Evolutionary conservation across 1,140 invertebrate genomes (phyloP), one percentile per base, ranked within the genome.

Genomic region (Anthonomus grandis): DNA sequence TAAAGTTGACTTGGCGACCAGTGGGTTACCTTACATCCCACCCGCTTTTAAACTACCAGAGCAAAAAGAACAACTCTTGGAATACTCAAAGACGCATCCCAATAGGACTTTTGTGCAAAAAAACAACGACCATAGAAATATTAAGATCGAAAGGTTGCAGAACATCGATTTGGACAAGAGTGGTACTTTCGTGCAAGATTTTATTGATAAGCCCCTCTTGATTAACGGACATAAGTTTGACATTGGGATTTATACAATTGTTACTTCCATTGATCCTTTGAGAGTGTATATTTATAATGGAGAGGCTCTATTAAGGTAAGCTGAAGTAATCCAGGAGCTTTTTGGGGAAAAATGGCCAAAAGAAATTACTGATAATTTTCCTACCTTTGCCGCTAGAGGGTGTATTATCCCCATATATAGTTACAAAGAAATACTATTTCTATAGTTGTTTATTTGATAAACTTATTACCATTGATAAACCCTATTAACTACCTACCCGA

Each of bases 201-300:
- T 87, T 73, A 79, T 90, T 15, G 80, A 87, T 45, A 87, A 85
- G 58, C 94, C 94, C 8, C 86, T 90, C 57, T 74, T 90, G 12
- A 82, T 93, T 2, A 89, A 91, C 69, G 89, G 89, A 0, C 82
- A 91, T 70, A 97, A 97, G 76, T 98, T 98, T 77, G 95, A 98
- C 72, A 93, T 98, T 70, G 95, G 95, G 13, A 83, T 98, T 15
- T 98, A 98, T 75, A 91, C 91, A 0, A 87, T 91, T 1, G 77
- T 97, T 1, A 97, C 95, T 0, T 95, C 92, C 0, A 81, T 98
- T 1, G 82, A 95, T 76, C 95, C 95, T 9, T 72, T 98, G 1
- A 78, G 93, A 64, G 82, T 90, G 0, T 98, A 98, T 67, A 86
- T 88, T 51, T 93, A 95, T 69, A 88, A 89, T 70, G 91, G 87